Evolutionary conservation across 2,113 vertebrate species (phyloP), one percentile per base, ranked within the genome.

Genomic region (Oophaga pumilio): DNA sequence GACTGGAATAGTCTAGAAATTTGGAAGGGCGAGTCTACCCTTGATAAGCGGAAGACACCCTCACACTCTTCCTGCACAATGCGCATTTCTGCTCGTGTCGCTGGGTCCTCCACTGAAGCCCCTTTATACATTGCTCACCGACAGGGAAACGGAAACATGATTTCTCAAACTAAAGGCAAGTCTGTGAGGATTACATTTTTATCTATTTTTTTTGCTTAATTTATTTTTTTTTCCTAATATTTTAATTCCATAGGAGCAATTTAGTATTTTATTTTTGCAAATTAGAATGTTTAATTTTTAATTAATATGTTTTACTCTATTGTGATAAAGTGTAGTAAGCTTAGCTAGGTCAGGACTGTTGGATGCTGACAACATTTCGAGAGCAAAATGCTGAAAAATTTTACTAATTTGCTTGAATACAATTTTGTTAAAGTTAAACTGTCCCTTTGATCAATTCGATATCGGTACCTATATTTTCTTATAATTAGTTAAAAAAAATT

Each of bases 1-100:
- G 59, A 62, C 22, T 76, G 71, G 62, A 83, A 18, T 77, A 33
- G 49, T 84, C 56, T 57, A 68, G 17, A 50, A 77, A 77, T 26
- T 77, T 18, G 24, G 73, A 79, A 68, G 76, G 24, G 80, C 69
- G 64, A 82, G 80, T 82, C 71, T 52, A 62, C 52, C 49, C 71
- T 76, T 77, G 87, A 73, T 77, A 77, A 82, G 71, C 73, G 56
- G 56, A 76, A 83, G 80, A 83, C 18, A 53, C 86, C 28, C 71
- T 74, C 71, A 22, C 28, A 28, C 59, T 81, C 49, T 22, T 53
- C 22, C 73, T 68, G 57, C 80, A 68, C 49, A 68, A 26, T 83
- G 43, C 56, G 24, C 86, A 62, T 73, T 50, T 24, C 53, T 81
- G 17, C 77, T 56, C 43, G 26, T 60, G 64, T 81, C 28, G 76